Evolutionary conservation across 1,140 invertebrate genomes (phyloP), one percentile per base, ranked within the genome.

Genomic region (Lepidurus couesii): DNA sequence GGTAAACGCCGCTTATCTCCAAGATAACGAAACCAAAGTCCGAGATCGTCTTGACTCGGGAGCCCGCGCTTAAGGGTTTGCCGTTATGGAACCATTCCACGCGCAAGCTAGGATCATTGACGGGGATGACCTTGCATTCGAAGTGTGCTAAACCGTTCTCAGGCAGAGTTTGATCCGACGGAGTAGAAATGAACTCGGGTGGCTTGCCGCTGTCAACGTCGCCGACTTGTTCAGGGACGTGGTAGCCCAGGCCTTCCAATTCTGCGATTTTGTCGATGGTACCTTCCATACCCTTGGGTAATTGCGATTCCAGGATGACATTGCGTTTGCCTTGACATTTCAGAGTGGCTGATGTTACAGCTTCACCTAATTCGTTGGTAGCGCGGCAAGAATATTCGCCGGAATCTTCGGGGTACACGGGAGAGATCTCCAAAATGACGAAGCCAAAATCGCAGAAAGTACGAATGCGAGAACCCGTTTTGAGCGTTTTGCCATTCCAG

Each of bases 71-170:
- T 74, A 97, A 86, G 10, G 94, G 89, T 86, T 96, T 95, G 44
- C 95, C 96, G 85, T 98, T 97, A 82, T 97, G 95, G 89, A 92
- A 98, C 96, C 96, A 98, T 86, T 98, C 96, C 16, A 98, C 94
- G 81, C 92, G 89, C 92, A 98, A 93, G 79, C 92, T 94, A 1
- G 93, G 92, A 86, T 98, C 95, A 82, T 95, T 94, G 9, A 95
- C 89, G n/a, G 96, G 96, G 77, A 91, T 90, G 26, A 97, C 85
- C 65, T 93, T 90, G 81, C 94, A 96, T 86, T 98, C 95, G 82
- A 98, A 96, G 85, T 97, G 95, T 80, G 95, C 95, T 75, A 96
- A 86, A 10, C 92, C 91, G 82, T 97, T 97, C 86, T 98, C 96
- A 13, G 88, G 86, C n/a, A 98, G 85, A 16, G 90, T 90, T 75